Evolutionary conservation across 2,888 invertebrate species (phyloP), one percentile per base, ranked within the genome.

Genomic region (Brenthis hecate): DNA sequence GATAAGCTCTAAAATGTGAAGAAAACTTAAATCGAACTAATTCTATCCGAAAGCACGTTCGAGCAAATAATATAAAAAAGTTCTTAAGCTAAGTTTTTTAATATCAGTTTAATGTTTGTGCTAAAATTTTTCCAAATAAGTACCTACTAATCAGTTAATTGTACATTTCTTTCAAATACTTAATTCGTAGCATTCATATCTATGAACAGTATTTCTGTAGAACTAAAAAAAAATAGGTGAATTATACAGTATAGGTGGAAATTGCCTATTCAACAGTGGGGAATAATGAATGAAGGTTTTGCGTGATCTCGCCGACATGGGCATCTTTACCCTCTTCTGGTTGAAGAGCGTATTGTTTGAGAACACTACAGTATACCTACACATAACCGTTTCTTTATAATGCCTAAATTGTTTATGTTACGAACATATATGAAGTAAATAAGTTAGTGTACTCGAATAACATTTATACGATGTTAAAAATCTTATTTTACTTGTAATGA

Each of bases 261-360:
- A 70, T 70, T 70, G 56, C 58, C 64, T 68, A 65, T 68, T 62
- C 61, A 71, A 53, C 50, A 6, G 54, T 47, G 50, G 47, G 47
- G 43, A 61, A 70, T 67, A 67, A 70, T 68, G 65, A 68, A 68
- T 70, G 65, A 62, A 70, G 50, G 56, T 68, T 66, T 65, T 64
- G 51, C 68, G 53, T 68, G 67, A 65, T 70, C 70, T 70, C 47
- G 56, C 64, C 48, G 6, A 57, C 62, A 62, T 57, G 57, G 50
- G 54, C 57, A 54, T 32, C 56, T 61, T 48, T 57, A 66, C 51
- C 55, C 43, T 66, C 62, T 66, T 62, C 57, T 63, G 62, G 55
- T 28, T 56, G 68, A 50, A 67, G 43, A 43, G 36, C 5, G 48
- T 57, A 65, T 65, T 68, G 68, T 68, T 65, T 50, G 36, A 28